These are phyloP conservation scores for Crossaster papposus DNA, from an alignment of 53 echinoderm and acorn worm species.

Conservation along the genomic window DNA sequence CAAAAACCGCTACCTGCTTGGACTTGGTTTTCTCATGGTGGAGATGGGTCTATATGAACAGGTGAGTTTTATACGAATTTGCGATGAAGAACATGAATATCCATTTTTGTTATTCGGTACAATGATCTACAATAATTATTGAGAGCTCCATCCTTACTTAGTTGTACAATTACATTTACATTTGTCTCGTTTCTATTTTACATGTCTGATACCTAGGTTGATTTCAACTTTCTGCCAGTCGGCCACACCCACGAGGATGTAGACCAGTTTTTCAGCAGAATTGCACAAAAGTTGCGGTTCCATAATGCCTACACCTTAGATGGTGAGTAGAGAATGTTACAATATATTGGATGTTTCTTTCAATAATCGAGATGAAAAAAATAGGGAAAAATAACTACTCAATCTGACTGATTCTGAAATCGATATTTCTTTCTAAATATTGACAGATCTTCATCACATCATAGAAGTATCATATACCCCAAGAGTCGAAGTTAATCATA, in stretches of 20 bases:
- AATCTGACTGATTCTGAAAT: no score
- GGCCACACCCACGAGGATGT: constrained; percentile 33
- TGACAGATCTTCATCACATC: no score
- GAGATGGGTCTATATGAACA: constrained; percentile 18
- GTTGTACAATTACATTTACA: no score
- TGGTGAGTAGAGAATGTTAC: background rate
- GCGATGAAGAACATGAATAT: no score
- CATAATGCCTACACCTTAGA: constrained; percentile 27
- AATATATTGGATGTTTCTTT: no score
- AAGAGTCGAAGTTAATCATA: background rate
- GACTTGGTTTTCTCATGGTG: constrained; percentile 26
- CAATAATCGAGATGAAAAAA: no score
- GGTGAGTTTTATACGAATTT: background rate
- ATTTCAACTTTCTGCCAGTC: constrained; percentile 30
- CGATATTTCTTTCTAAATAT: no score
- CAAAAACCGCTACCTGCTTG: constrained; percentile 33
- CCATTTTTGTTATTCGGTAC: no score
- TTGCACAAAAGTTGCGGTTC: constrained; percentile 16
- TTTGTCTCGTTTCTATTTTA: background rate
- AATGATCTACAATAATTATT: no score
- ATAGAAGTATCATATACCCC: no score
- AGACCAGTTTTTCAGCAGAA: constrained; percentile 30
- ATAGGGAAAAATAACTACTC: no score
- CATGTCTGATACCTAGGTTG: background rate
- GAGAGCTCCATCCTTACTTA: no score